Base-by-base conservation (phyloP, 2,888 invertebrate species). In the Ophion obscuratus region DNA sequence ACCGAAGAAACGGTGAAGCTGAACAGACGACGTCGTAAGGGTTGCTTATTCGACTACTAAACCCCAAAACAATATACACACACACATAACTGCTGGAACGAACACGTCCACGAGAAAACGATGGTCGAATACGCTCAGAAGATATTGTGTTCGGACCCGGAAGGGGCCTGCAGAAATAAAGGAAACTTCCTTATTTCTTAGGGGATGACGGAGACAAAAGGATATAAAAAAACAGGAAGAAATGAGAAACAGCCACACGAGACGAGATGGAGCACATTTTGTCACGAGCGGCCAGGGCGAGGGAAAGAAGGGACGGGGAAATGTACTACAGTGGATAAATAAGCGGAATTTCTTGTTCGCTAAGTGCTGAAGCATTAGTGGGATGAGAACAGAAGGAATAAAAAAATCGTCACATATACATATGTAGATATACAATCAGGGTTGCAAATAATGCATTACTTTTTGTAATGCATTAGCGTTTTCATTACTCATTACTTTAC, bases 361-460 rank as follows among this genome's bases (percentile, higher is more conserved):
- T 57, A 74, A 83, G 81, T 80, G 83, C 83, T 59, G 70, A 31
- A 62, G 83, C 86, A 86, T 86, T 86, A 83, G 83, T 47, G 57
- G 78, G 70, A 86, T 86, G 86, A 86, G 86, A 75, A 81, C 78
- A 68, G 31, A 61, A 64, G 61, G 61, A 68, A 53, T 44, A 80
- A 80, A 71, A 83, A 76, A 73, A 77, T 70, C 27, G 2, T 71
- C 20, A 61, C 20, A 20, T 40, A 64, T 75, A 24, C 24, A 24
- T 24, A 24, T 24, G 24, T 24, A 24, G 24, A 24, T 24, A 24
- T 24, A 24, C 24, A 24, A 24, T 24, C 24, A 24, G 24, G 24
- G 24, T 24, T 24, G 24, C 24, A 24, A 24, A 24, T 24, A 24
- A 24, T 24, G 1, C 1, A 24, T 24, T 24, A 1, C 24, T 24